These are phyloP conservation scores for Ramphastos sulfuratus DNA, from an alignment of 2,113 vertebrate genomes.

Conservation along the genomic window DNA sequence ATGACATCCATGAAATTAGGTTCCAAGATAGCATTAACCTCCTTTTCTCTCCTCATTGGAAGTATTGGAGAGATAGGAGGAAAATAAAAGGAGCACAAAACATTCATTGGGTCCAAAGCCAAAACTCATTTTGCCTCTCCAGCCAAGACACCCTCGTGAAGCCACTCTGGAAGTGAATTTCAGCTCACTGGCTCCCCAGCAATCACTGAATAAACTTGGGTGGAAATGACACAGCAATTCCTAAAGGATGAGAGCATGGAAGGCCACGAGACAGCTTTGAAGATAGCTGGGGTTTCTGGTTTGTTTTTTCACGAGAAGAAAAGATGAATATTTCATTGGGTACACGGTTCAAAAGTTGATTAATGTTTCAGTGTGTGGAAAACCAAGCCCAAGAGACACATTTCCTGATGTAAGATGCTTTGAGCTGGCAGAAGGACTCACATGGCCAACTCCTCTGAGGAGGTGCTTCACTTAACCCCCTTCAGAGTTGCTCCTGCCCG, in stretches of 20 bases:
- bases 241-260: conserved; percentile 50
- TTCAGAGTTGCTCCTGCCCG: neutral
- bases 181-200: neutral
- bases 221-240: conserved; percentile 59
- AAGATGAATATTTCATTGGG: conserved; percentile 59
- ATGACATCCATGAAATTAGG: conserved; percentile 33
- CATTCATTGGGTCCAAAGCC: neutral
- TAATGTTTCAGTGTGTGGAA: conserved; percentile 67
- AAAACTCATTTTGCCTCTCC: neutral
- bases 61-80: neutral
- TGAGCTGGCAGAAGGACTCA: neutral
- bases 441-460: neutral
- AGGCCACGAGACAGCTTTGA: conserved; percentile 2
- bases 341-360: conserved; percentile 70
- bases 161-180: conserved; percentile 1
- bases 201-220: conserved; percentile 29
- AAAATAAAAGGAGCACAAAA: too few species aligned
- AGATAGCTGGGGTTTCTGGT: conserved; percentile 51
- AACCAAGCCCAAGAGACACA: conserved; percentile 49
- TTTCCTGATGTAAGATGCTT: conserved; percentile 44
- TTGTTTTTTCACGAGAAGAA: conserved; percentile 32
- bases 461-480: neutral
- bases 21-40: conserved; percentile 22
- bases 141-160: neutral
- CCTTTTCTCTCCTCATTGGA: neutral